These are phyloP conservation scores for Mythimna pallens DNA, from an alignment of 2,888 invertebrate genomes.

Conservation along the genomic window DNA sequence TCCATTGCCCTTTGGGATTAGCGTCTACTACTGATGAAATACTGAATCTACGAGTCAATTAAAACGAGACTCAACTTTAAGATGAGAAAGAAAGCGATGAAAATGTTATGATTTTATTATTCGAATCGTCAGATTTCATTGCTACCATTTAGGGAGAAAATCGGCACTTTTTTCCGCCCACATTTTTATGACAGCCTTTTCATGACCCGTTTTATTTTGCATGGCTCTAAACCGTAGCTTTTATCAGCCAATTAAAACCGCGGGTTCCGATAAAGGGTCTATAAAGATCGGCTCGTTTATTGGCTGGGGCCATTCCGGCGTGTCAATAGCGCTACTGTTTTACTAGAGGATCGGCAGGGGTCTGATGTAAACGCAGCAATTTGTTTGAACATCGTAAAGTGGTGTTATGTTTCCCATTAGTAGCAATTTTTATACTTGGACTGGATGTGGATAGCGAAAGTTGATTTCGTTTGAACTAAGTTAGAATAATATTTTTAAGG, in stretches of 20 bases:
- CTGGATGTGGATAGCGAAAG: neutral
- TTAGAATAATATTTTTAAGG: neutral
- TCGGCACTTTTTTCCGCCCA: neutral
- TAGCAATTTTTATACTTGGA: slow-evolving; percentile 18
- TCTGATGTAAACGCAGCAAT: slow-evolving; percentile 14
- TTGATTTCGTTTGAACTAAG: neutral
- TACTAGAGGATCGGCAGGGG: slow-evolving; percentile 29
- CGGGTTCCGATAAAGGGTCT: slow-evolving; percentile 32
- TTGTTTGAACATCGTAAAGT: slow-evolving; percentile 35
- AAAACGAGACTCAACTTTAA: neutral
- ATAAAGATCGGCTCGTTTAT: slow-evolving; percentile 45
- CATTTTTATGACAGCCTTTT: slow-evolving; percentile 22
- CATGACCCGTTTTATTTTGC: slow-evolving; percentile 33
- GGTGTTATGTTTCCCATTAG: slow-evolving; percentile 16
- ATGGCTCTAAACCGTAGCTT: slow-evolving; percentile 38
- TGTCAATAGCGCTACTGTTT: slow-evolving; percentile 38
- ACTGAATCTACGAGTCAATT: neutral
- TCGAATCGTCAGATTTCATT: slow-evolving; percentile 24
- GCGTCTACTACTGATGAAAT: too few relatives aligned
- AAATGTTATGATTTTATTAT: slow-evolving; percentile 11
- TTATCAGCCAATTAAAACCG: slow-evolving; percentile 53
- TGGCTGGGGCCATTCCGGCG: slow-evolving; percentile 47
- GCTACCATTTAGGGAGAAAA: neutral
- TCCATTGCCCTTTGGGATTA: too few relatives aligned
- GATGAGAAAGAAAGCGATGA: neutral